These are phyloP conservation scores for Chaenodraco wilsoni DNA, from an alignment of 2,797 vertebrate species.

Conservation along the genomic window DNA sequence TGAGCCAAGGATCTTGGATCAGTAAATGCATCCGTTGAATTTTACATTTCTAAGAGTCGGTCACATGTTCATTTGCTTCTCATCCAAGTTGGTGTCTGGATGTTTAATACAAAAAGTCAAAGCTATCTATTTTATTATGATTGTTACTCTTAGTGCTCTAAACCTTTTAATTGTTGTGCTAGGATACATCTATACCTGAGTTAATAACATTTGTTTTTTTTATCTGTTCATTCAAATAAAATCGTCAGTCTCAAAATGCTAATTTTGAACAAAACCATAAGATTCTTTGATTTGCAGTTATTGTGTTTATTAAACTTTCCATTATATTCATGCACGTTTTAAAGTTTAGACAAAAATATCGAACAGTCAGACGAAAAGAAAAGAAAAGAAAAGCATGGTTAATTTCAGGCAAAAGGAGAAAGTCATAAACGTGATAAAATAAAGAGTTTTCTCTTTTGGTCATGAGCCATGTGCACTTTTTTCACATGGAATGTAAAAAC, in stretches of 20 bases:
- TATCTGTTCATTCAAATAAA: conserved; percentile 29
- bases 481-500: conserved; percentile 12
- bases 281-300: neutral
- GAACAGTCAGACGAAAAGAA: neutral
- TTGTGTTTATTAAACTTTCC: conserved; percentile 29
- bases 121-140: neutral
- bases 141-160: neutral
- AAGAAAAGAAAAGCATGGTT: conserved; percentile 17
- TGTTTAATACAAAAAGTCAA: neutral
- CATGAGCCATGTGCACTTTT: conserved; percentile 37
- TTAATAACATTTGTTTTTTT: neutral
- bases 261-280: neutral
- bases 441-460: conserved; percentile 49
- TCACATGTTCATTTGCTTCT: neutral
- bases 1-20: neutral
- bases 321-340: conserved; percentile 17
- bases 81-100: neutral
- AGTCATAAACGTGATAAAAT: conserved; percentile 7
- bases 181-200: neutral
- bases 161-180: neutral
- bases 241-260: conserved; percentile 9
- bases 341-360: conserved; percentile 17
- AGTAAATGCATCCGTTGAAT: neutral
- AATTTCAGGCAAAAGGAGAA: conserved; percentile 16
- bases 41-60: too few relatives aligned